These are phyloP conservation scores for Hippasteria phrygiana DNA, from an alignment of 53 echinoderm and acorn worm species.

Conservation along the genomic window DNA sequence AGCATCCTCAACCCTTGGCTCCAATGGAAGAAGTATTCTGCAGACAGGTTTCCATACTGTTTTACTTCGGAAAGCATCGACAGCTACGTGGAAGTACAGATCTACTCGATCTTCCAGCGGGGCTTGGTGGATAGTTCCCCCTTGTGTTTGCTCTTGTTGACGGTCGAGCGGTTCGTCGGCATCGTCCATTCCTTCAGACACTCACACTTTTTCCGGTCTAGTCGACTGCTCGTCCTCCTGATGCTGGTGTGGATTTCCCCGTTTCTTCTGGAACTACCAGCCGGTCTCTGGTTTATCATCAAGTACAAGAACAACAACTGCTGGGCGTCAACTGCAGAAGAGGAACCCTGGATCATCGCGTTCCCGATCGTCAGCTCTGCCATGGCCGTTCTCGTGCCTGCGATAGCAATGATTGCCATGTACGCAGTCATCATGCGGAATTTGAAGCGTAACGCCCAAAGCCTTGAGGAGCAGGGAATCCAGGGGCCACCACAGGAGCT, in stretches of 20 bases:
- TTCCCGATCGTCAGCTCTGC: constrained; percentile 14
- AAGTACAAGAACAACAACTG: constrained; percentile 49
- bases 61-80: not conserved
- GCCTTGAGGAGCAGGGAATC: constrained; percentile 33
- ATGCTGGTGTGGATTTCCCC: not conserved
- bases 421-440: constrained; percentile 18
- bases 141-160: constrained; percentile 28
- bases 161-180: constrained; percentile 41
- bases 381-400: constrained; percentile 16
- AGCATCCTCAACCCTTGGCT: constrained; percentile 37
- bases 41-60: not conserved
- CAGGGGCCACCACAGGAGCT: constrained; percentile 47
- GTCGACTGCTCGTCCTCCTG: not conserved
- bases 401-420: constrained; percentile 32
- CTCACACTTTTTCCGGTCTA: not conserved
- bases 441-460: constrained; percentile 21
- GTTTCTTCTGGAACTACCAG: constrained; percentile 28
- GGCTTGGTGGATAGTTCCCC: constrained; percentile 25
- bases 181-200: constrained; percentile 39
- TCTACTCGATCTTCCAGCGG: constrained; percentile 45
- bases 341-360: constrained; percentile 35
- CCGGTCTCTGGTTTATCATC: constrained; percentile 49
- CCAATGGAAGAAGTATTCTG: constrained; percentile 14
- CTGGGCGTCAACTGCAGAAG: constrained; percentile 5
- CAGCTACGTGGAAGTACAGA: constrained; percentile 32